A percentile compares a stretch with the other conserved stretches of the same genome.
Conservation (phyloP, 2,797 vertebrate genomes). For the Sternarchorhynchus goeldii region DNA sequence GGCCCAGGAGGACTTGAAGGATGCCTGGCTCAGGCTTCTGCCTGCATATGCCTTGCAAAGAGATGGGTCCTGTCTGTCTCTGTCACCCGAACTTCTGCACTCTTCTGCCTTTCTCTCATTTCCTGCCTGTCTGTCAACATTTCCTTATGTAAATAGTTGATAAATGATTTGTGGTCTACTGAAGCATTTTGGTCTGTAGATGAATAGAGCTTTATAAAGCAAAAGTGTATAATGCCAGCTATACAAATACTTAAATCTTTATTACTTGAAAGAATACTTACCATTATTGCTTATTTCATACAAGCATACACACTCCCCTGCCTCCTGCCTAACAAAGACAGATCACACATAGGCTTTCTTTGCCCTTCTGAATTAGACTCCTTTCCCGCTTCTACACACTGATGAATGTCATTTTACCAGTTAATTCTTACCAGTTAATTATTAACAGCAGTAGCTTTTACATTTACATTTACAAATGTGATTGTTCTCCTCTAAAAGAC, state of each 20-base stretch:
- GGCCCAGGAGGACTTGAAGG: constrained; percentile 32
- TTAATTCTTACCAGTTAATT: too few species aligned
- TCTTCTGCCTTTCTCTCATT: neutral
- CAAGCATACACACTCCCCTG: neutral
- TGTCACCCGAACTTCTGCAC: neutral
- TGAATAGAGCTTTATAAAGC: too few species aligned
- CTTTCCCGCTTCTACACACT: neutral
- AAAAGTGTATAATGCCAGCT: too few species aligned
- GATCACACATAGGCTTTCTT: too few species aligned
- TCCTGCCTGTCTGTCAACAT: neutral
- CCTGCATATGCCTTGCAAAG: constrained; percentile 22
- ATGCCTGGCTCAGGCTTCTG: constrained; percentile 18
- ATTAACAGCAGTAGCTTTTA: neutral
- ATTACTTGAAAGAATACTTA: neutral
- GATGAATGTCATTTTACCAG: neutral
- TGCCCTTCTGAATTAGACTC: too few species aligned
- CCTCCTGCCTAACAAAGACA: neutral
- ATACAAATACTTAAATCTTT: neutral
- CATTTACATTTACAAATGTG: neutral
- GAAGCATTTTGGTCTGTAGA: too few species aligned
- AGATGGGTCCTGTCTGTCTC: constrained; percentile 5
- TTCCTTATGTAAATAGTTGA: too few species aligned
- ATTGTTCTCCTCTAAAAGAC: neutral
- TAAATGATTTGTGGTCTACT: too few species aligned
- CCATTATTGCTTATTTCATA: neutral